Evolutionary conservation across 2,113 vertebrate species (phyloP).

Genomic region (Gyps fulvus): DNA sequence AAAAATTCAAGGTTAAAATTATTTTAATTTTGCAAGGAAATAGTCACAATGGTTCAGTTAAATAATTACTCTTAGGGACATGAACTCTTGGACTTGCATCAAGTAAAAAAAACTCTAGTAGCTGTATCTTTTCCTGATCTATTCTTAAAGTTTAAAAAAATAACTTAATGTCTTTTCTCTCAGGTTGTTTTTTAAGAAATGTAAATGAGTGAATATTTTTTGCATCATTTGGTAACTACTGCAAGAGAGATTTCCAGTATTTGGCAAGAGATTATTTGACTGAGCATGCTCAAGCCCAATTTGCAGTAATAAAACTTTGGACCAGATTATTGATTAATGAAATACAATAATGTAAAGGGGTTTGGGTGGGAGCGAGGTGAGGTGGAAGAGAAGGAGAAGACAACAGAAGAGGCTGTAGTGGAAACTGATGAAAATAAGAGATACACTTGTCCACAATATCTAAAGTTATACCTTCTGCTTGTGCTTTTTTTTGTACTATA

Average conservation of each 20-base stretch:
- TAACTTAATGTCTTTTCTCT: background rate
- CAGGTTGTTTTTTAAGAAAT: background rate
- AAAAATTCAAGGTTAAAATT: slow-evolving; percentile 61
- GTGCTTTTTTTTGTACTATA: background rate
- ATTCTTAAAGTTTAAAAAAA: background rate
- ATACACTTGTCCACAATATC: background rate
- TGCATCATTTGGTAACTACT: background rate
- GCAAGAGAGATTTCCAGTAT: background rate
- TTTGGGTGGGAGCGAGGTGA: background rate
- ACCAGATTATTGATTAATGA: slow-evolving; percentile 20
- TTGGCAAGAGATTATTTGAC: background rate
- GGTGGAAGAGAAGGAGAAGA: background rate
- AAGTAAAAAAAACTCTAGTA: background rate
- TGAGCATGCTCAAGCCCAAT: background rate
- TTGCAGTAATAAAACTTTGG: slow-evolving; percentile 2
- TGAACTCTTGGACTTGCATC: slow-evolving; percentile 19
- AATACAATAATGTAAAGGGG: background rate
- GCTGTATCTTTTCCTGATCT: background rate
- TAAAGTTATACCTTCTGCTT: background rate
- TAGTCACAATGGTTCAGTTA: slow-evolving; percentile 35
- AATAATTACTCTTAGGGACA: slow-evolving; percentile 11
- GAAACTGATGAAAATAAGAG: background rate
- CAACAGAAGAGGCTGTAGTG: background rate
- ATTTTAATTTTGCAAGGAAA: slow-evolving; percentile 38
- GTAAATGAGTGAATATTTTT: background rate